Base-by-base conservation (phyloP, 1,140 invertebrate genomes). In the Macrobrachium nipponense region DNA sequence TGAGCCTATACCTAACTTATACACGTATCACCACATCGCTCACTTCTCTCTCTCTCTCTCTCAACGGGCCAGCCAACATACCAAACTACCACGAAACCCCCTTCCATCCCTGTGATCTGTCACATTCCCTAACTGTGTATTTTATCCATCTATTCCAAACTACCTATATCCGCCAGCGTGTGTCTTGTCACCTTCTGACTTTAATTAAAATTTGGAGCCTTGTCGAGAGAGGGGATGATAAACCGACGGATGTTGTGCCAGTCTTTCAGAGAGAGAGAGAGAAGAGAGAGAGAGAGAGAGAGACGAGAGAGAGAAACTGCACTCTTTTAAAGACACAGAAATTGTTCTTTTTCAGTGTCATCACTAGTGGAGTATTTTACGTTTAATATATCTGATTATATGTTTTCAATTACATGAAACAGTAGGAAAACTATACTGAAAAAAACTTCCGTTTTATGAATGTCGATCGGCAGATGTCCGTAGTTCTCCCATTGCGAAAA, bases 261-360 rank as follows among this genome's bases (percentile, higher is more conserved):
- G 12, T 73, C 23, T 20, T 73, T 18, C 72, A 1, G 72, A 5
- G 12, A 17, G 7, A 44, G 1, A 10, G 20, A 12, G 17, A 8
- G 64, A 60, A 62, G 77, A 80, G 77, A 80, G 77, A 80, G 77
- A 77, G 75, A 77, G 75, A 77, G 51, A 77, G 75, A 77, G 75
- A 77, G 51, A 77, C 8, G 51, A 77, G 75, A 77, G 75, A 77
- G 43, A 77, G 75, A 51, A n/a, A 51, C 5, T 2, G 27, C 27
- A 36, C 27, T 36, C 27, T 36, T 36, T 36, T 36, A 43, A 23
- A 79, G 51, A 60, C 14, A 61, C 58, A 79, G 76, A 79, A 59
- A 79, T 18, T 60, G 58, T 43, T 17, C 12, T 43, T 51, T 76
- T 12, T 17, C 43, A 43, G 14, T 72, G 18, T 18, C 58, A 18